These are phyloP conservation scores for Argyrosomus japonicus DNA, from an alignment of 2,113 vertebrate species.

Conservation along the genomic window DNA sequence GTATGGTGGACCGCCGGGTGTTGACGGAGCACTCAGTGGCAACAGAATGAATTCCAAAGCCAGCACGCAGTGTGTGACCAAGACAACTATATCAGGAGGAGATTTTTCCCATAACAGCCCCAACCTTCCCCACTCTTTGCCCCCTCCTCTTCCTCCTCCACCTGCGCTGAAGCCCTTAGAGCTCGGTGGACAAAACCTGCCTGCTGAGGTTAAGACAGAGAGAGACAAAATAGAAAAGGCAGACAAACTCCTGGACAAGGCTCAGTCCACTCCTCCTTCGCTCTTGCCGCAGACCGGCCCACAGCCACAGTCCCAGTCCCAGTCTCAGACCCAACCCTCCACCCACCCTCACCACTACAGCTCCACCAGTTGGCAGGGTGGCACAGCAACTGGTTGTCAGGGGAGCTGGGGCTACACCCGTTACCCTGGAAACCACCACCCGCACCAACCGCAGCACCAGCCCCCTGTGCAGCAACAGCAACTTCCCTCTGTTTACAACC, in stretches of 20 bases:
- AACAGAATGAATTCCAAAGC: slow-evolving; percentile 83
- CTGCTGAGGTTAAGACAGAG: slow-evolving; percentile 86
- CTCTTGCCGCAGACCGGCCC: slow-evolving; percentile 80
- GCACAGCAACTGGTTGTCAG: slow-evolving; percentile 78
- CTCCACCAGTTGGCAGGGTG: slow-evolving; percentile 85
- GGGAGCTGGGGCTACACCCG: slow-evolving; percentile 85
- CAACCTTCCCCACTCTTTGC: slow-evolving; percentile 77
- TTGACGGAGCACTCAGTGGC: slow-evolving; percentile 69
- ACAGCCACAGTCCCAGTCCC: slow-evolving; percentile 76
- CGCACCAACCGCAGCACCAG: slow-evolving; percentile 83
- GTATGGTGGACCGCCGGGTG: slow-evolving; percentile 62
- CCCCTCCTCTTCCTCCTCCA: slow-evolving; percentile 91
- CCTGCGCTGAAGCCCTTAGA: slow-evolving; percentile 92
- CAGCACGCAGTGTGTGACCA: slow-evolving; percentile 78
- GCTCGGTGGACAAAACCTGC: slow-evolving; percentile 80
- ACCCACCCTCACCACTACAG: slow-evolving; percentile 83
- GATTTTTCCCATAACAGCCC: slow-evolving; percentile 84
- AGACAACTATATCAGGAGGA: slow-evolving; percentile 76
- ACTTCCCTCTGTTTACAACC: slow-evolving; percentile 86
- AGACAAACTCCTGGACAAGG: slow-evolving; percentile 82
- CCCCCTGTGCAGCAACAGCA: slow-evolving; percentile 87
- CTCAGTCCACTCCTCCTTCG: slow-evolving; percentile 80
- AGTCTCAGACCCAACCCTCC: slow-evolving; percentile 76
- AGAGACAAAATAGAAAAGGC: slow-evolving; percentile 88
- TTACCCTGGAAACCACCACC: slow-evolving; percentile 85